These are phyloP conservation scores for Lasius fuliginosus DNA, from an alignment of 2,888 invertebrate genomes.

Conservation along the genomic window DNA sequence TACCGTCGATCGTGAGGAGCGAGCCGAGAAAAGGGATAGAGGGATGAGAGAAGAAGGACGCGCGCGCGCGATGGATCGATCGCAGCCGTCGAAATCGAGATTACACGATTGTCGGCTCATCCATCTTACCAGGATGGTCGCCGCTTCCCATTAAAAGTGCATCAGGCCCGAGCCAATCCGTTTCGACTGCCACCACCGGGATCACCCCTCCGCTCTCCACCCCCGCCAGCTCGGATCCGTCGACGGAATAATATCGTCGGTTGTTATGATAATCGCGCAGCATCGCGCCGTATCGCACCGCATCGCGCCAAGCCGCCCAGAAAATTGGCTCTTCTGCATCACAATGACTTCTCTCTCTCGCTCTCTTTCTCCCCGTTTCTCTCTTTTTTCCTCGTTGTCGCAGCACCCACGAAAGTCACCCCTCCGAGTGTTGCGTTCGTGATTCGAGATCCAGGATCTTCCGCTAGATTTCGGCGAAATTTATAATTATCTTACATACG, in stretches of 20 bases:
- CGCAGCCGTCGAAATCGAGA: slow-evolving; percentile 71
- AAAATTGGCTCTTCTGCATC: slow-evolving; percentile 87
- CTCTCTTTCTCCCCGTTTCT: slow-evolving; percentile 43
- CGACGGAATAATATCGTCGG: slow-evolving; percentile 85
- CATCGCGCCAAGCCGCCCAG: slow-evolving; percentile 86
- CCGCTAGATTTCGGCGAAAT: slow-evolving; percentile 75
- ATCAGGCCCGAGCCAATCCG: slow-evolving; percentile 81
- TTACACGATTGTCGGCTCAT: slow-evolving; percentile 79
- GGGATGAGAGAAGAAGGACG: slow-evolving; percentile 20
- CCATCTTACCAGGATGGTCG: slow-evolving; percentile 83
- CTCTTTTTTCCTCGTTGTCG: slow-evolving; percentile 33
- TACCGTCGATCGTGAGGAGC: background rate
- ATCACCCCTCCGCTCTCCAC: slow-evolving; percentile 58
- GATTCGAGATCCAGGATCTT: slow-evolving; percentile 68
- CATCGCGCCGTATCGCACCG: slow-evolving; percentile 84
- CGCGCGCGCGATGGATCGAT: slow-evolving; percentile 68
- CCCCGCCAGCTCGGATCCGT: slow-evolving; percentile 65
- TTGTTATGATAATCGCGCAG: slow-evolving; percentile 86
- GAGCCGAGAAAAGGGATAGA: background rate
- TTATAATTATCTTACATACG: slow-evolving; percentile 68
- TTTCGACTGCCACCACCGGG: slow-evolving; percentile 70
- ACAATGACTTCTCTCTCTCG: slow-evolving; percentile 84
- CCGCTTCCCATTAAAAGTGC: slow-evolving; percentile 85
- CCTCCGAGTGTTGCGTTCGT: slow-evolving; percentile 28
- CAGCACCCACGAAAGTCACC: slow-evolving; percentile 50